phyloP scores from a whole-genome alignment of 2,888 invertebrate genomes.

The Neocrepidodera transversa region DNA sequence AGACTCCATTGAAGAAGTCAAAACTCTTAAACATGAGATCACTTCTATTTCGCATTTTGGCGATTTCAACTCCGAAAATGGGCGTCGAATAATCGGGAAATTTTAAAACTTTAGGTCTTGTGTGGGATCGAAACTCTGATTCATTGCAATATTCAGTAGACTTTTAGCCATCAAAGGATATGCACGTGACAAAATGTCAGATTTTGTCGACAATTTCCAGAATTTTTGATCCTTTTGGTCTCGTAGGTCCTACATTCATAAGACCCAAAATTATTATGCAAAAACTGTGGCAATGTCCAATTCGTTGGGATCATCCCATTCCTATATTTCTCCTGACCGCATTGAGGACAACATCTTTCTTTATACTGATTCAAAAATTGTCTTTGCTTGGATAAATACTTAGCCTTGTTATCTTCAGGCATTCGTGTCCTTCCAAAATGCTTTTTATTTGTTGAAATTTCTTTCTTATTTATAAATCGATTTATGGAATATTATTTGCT shows the following conservation, averaged over 20 bases:
- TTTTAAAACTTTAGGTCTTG: neutral
- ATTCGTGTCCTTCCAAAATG: too few relatives aligned
- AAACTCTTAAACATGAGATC: neutral
- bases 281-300: neutral
- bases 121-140: conserved; percentile 5
- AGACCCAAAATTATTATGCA: too few relatives aligned
- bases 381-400: too few relatives aligned
- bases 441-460: too few relatives aligned
- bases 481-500: too few relatives aligned
- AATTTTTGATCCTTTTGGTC: too few relatives aligned
- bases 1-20: neutral
- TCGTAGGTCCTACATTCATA: too few relatives aligned
- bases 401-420: too few relatives aligned
- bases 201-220: neutral
- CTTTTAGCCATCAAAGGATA: neutral
- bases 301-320: neutral
- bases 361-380: too few relatives aligned
- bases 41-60: neutral
- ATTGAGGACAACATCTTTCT: too few relatives aligned
- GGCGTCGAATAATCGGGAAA: neutral
- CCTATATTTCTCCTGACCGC: neutral
- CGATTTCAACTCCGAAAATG: neutral
- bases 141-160: neutral
- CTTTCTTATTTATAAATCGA: too few relatives aligned
- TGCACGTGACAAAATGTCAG: neutral